Evolutionary conservation across 2,888 invertebrate species (phyloP).

Genomic region (Euspilapteryx auroguttella): DNA sequence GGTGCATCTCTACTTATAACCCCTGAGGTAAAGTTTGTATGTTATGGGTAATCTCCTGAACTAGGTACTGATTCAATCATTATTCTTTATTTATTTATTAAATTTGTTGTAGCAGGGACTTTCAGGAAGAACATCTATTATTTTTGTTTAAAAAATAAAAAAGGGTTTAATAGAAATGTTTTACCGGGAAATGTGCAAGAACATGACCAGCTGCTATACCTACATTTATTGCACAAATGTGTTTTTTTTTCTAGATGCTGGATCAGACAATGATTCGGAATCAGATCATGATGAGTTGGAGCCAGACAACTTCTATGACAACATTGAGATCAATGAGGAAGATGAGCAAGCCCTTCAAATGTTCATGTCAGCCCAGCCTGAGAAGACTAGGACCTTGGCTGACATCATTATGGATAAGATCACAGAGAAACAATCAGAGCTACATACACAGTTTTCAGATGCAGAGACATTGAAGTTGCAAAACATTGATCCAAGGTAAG

Average conservation of each 20-base stretch:
- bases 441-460: constrained; percentile 85
- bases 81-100: no score
- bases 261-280: constrained; percentile 43
- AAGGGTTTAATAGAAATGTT: no score
- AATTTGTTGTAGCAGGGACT: no score
- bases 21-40: no score
- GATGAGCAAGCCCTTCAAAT: constrained; percentile 85
- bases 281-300: constrained; percentile 57
- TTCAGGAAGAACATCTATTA: no score
- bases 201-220: no score
- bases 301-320: constrained; percentile 67
- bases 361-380: constrained; percentile 63
- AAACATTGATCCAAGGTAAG: constrained; percentile 76
- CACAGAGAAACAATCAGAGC: constrained; percentile 88
- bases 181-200: no score
- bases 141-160: no score
- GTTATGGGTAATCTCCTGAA: no score
- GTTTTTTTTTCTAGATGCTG: constrained; percentile 19
- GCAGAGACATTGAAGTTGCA: constrained; percentile 73
- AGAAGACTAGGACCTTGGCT: constrained; percentile 73
- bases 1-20: no score
- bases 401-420: constrained; percentile 93
- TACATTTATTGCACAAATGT: no score
- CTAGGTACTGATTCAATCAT: no score
- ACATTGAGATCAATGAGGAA: constrained; percentile 79